Percentiles rank a stretch among this genome's conserved stretches.
These are phyloP conservation scores for Drosophila kepulauana DNA, from an alignment of 1,140 invertebrate genomes.

Conservation along the genomic window DNA sequence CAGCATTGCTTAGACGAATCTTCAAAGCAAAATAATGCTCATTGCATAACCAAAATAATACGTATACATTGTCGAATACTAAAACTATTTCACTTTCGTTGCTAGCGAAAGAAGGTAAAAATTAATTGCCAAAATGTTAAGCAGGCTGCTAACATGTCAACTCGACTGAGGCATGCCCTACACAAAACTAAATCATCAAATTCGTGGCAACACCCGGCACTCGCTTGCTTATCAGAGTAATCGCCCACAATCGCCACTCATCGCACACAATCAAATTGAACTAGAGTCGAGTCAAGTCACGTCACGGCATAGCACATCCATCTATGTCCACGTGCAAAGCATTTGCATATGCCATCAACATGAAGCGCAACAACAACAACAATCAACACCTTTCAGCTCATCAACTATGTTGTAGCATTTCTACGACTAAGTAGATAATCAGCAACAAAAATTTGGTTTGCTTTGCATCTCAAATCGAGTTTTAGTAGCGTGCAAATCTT, in stretches of 20 bases:
- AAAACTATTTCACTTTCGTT: slow-evolving; percentile 69
- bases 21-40: neutral
- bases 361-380: slow-evolving; percentile 8
- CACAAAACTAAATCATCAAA: slow-evolving; percentile 3
- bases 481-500: slow-evolving; percentile 72
- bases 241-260: slow-evolving; percentile 6
- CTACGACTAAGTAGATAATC: slow-evolving; percentile 56
- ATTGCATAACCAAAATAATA: slow-evolving; percentile 8
- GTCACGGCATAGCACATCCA: slow-evolving; percentile 50
- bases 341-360: slow-evolving; percentile 67
- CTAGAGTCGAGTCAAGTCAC: slow-evolving; percentile 17
- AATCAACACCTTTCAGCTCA: slow-evolving; percentile 54
- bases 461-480: slow-evolving; percentile 67
- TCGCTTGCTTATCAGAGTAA: slow-evolving; percentile 3
- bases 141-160: neutral
- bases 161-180: slow-evolving; percentile 50
- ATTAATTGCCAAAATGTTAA: slow-evolving; percentile 34
- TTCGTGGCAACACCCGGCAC: neutral
- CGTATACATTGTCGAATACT: slow-evolving; percentile 17
- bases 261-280: neutral
- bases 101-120: slow-evolving; percentile 29
- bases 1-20: slow-evolving; percentile 1
- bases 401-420: slow-evolving; percentile 30
- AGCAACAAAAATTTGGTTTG: slow-evolving; percentile 55
- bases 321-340: slow-evolving; percentile 48